These are phyloP conservation scores for Hydropsyche tenuis DNA, from an alignment of 1,140 invertebrate genomes.

Conservation along the genomic window DNA sequence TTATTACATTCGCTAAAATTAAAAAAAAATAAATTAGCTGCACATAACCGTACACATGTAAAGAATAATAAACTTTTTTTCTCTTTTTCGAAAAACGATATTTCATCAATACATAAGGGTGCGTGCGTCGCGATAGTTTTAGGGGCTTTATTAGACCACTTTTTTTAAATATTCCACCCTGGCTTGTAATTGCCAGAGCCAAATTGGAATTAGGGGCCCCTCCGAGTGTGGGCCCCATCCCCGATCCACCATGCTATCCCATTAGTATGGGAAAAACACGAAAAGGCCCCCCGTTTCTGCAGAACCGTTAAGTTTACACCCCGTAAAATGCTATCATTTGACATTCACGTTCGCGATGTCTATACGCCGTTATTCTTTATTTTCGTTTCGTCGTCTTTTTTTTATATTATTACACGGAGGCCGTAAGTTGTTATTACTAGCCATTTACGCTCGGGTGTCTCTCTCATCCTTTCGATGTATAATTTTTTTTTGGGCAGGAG, in stretches of 20 bases:
- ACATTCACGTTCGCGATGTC: constrained; percentile 35
- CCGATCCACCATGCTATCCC: too few species aligned
- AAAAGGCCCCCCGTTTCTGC: too few species aligned
- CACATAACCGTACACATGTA: too few species aligned
- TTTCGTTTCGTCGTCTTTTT: constrained; percentile 27
- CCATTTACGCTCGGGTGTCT: constrained; percentile 22
- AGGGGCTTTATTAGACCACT: background rate
- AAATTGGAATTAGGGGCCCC: constrained; percentile 15
- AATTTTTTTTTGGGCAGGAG: constrained; percentile 8
- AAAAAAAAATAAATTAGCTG: background rate
- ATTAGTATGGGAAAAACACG: too few species aligned
- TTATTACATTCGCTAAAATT: constrained; percentile 10
- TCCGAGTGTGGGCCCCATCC: too few species aligned
- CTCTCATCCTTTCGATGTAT: constrained; percentile 36
- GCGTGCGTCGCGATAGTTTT: background rate
- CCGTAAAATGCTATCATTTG: constrained; percentile 41
- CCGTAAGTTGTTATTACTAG: constrained; percentile 40
- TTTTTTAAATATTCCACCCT: background rate
- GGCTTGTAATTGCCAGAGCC: background rate
- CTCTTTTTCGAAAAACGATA: too few species aligned
- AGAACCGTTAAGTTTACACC: constrained; percentile 34
- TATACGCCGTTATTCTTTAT: constrained; percentile 37
- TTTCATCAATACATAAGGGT: too few species aligned
- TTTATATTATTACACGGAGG: constrained; percentile 3
- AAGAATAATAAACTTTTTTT: too few species aligned